phyloP scores from a whole-genome alignment of 2,888 invertebrate species.

The Agrochola circellaris region DNA sequence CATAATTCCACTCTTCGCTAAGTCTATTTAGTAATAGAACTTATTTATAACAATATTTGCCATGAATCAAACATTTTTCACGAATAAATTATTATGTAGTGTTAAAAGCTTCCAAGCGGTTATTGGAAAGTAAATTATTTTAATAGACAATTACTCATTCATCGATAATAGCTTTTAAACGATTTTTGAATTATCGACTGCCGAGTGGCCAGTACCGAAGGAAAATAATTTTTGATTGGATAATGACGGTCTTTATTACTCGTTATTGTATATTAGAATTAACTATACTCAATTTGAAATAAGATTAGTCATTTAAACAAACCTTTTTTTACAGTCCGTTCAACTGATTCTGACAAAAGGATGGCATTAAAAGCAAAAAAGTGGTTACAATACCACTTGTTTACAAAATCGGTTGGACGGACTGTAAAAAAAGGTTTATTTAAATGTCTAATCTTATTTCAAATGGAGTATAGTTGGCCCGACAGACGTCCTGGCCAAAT shows the following conservation, averaged over 20 bases:
- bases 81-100: neutral
- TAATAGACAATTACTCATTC: constrained; percentile 6
- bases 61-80: neutral
- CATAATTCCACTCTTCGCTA: constrained; percentile 40
- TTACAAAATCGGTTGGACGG: no score
- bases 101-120: neutral
- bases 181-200: constrained; percentile 7
- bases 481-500: no score
- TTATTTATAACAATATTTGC: neutral
- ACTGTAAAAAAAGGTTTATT: no score
- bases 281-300: no score
- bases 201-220: neutral
- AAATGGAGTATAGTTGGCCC: no score
- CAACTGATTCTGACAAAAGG: no score
- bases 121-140: constrained; percentile 37
- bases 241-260: neutral
- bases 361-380: no score
- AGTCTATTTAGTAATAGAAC: neutral
- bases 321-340: no score
- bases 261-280: neutral
- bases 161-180: neutral
- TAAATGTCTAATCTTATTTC: no score
- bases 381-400: no score
- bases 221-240: neutral
- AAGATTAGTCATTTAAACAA: no score